These are phyloP conservation scores for Actias luna DNA, from an alignment of 2,888 invertebrate species.

Conservation along the genomic window DNA sequence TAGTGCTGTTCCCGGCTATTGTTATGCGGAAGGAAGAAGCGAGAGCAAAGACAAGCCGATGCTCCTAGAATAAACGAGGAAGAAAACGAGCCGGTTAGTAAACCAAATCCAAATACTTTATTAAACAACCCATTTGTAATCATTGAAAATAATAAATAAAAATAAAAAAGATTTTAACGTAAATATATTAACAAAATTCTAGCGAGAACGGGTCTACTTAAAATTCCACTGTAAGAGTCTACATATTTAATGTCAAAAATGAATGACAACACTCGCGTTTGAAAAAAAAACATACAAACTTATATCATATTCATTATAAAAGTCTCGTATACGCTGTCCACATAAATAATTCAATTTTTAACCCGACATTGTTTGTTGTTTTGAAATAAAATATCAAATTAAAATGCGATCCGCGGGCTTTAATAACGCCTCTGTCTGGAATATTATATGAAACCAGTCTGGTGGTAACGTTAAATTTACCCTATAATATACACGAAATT, in stretches of 20 bases:
- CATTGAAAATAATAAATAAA: neutral
- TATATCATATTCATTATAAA: neutral
- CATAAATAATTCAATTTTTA: neutral
- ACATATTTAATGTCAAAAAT: neutral
- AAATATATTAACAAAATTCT: neutral
- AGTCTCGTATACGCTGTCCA: neutral
- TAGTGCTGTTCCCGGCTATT: no score
- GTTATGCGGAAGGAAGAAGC: no score
- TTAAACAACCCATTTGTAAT: neutral
- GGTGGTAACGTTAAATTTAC: neutral
- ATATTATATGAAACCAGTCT: slow-evolving; percentile 41
- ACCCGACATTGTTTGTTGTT: slow-evolving; percentile 1
- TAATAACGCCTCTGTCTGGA: slow-evolving; percentile 46
- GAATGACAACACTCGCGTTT: neutral
- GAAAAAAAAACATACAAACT: neutral
- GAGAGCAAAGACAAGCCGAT: no score
- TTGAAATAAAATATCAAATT: slow-evolving; percentile 28
- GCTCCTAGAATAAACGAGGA: no score
- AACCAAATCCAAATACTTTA: neutral
- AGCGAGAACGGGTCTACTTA: neutral
- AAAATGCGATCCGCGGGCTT: slow-evolving; percentile 43
- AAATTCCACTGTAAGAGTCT: neutral
- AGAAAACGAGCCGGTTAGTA: neutral
- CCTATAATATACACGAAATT: neutral
- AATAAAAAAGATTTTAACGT: neutral